Evolutionary conservation across 2,797 vertebrate species (phyloP), one percentile per base, ranked within the genome.

Genomic region (Enteromius anoplus): DNA sequence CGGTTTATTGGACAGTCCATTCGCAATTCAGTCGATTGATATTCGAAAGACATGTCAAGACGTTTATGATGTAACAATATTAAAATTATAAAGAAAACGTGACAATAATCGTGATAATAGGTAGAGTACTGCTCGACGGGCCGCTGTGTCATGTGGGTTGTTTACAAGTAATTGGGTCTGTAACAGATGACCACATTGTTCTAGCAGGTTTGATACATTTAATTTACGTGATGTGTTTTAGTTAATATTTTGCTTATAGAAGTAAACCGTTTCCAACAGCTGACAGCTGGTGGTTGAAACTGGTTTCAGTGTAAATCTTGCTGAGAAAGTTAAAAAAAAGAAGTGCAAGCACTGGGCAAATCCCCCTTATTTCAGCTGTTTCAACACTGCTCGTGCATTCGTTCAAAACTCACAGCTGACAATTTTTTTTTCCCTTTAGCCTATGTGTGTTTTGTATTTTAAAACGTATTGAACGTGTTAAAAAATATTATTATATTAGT

Each of bases 131-230:
- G 81, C 72, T 66, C 23, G n/a, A 55, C 72, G 40, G 23, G 3
- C 51, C 21, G 66, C 6, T 70, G 51, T 21, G 71, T 83, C 82
- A 77, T 71, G 82, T 71, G 82, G 3, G 9, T 51, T 78, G 81
- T 70, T 70, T 70, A 49, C 81, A 34, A 37, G 19, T 70, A 17
- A 68, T 45, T 49, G 23, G 9, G 26, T 60, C 26, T 19, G 70
- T 32, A 70, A 69, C 64, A 70, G 40, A 71, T 60, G 65, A 8
- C 26, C 51, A 12, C 29, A 19, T 77, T 83, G 64, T 76, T 70
- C 32, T 66, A n/a, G 10, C 10, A 42, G n/a, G 11, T 66, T 47
- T 42, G 1, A 9, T 32, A 6, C 23, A 23, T 51, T 49, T 47
- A 0, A 37, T 68, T 51, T 4, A 23, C 4, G 5, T 34, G 5